A percentile compares a stretch with the other conserved stretches of the same genome.
Evolutionary conservation across 2,113 vertebrate genomes (phyloP).

Genomic region (Pristiophorus japonicus): DNA sequence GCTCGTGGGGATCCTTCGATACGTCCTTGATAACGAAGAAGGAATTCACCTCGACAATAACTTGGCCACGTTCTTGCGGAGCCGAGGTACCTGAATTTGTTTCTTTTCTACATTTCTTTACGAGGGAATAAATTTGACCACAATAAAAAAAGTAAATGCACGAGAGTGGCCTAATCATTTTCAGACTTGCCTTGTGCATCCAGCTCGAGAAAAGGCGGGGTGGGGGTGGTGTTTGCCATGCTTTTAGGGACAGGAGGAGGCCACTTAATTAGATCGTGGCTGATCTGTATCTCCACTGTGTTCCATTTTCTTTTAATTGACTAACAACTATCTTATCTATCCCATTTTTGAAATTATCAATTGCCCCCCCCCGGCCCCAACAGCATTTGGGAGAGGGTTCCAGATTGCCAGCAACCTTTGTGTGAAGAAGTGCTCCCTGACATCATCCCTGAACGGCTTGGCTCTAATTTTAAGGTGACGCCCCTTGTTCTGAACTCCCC

Average conservation of each 20-base stretch:
- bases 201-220: not conserved
- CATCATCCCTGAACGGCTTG: too few relatives aligned
- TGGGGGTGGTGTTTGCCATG: too few relatives aligned
- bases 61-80: constrained; percentile 66
- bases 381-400: not conserved
- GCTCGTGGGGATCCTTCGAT: constrained; percentile 65
- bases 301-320: too few relatives aligned
- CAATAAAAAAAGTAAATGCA: not conserved
- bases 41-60: constrained; percentile 62
- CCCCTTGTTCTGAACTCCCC: not conserved
- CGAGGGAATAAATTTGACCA: not conserved
- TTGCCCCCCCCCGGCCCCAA: not conserved
- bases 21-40: constrained; percentile 69
- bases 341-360: not conserved
- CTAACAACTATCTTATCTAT: too few relatives aligned
- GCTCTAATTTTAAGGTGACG: not conserved
- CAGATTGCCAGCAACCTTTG: not conserved
- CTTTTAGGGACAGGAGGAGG: too few relatives aligned
- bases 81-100: constrained; percentile 58
- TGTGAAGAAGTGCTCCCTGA: not conserved
- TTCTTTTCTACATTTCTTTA: not conserved
- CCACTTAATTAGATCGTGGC: too few relatives aligned
- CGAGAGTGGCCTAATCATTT: not conserved
- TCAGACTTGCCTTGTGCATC: not conserved
- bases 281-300: too few relatives aligned